Conservation (phyloP, 2,113 vertebrate species). For the Chlamydotis undulata region DNA sequence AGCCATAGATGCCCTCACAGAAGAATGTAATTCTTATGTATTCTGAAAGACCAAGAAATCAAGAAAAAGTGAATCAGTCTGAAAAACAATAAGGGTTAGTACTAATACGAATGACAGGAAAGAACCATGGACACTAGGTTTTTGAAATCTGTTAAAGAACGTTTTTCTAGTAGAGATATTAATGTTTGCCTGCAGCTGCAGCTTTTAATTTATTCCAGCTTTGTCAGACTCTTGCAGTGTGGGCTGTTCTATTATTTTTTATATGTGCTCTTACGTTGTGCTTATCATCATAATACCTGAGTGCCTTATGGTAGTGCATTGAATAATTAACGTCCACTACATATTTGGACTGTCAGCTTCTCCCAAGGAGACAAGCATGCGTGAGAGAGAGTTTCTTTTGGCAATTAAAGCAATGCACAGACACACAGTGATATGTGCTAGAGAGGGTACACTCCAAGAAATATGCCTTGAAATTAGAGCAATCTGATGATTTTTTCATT, state of each 20-base stretch:
- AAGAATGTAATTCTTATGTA: background rate
- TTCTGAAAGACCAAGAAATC: background rate
- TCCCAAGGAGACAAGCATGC: background rate
- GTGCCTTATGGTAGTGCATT: background rate
- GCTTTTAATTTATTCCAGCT: slow-evolving; percentile 15
- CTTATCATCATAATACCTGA: slow-evolving; percentile 8
- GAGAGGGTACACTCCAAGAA: background rate
- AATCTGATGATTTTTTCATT: background rate
- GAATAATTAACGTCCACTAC: slow-evolving; percentile 34
- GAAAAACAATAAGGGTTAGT: background rate
- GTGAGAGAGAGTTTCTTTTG: background rate
- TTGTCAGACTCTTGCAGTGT: background rate
- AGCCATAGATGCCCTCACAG: background rate
- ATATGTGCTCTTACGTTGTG: background rate
- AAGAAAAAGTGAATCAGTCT: background rate
- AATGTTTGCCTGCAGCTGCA: background rate
- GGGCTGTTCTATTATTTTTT: background rate
- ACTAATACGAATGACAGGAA: background rate
- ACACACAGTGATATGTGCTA: background rate
- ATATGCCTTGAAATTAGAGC: background rate
- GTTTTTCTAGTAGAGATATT: background rate
- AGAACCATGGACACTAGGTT: background rate
- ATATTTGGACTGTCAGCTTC: slow-evolving; percentile 25
- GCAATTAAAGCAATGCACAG: slow-evolving; percentile 18
- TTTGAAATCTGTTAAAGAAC: background rate